Base-by-base conservation (phyloP, 2,888 invertebrate species). In the Trilocha varians region DNA sequence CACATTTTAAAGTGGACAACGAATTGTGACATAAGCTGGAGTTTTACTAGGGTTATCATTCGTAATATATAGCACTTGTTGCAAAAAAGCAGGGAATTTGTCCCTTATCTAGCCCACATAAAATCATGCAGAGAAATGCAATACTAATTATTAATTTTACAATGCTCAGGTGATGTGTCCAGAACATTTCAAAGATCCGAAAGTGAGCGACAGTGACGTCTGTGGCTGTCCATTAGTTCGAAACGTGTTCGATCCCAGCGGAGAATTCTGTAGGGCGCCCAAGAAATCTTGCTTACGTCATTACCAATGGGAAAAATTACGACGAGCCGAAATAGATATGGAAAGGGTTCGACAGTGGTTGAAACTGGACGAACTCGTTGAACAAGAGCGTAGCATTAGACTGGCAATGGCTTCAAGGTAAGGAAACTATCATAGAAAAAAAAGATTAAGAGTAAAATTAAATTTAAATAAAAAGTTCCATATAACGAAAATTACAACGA, bases 141-240 rank as follows among this genome's bases (percentile, higher is more conserved):
- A 18, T 18, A 18, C 8, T 5, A 18, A 18, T 3, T 4, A 13
- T 14, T 25, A 25, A 15, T 4, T 37, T n/a, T n/a, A n/a, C n/a
- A n/a, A n/a, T n/a, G 15, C 5, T 11, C 55, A 86, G 87, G 87
- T 99, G 0, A 88, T 99, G 52, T 99, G 99, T 65, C 98, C 99
- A 0, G 99, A 99, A 65, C 99, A 99, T 74, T 95, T 94, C 60
- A 98, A 98, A 72, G 96, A 97, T 59, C 92, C 95, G 0, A 96
- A 96, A 80, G 91, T 95, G n/a, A 88, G 87, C 35, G 95, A 95
- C 53, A 87, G 90, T 1, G 95, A 95, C 70, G 96, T 98, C 0
- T 99, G 99, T 67, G 98, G 98, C 0, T 97, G 95, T 67, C 98
- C 98, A 0, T 77, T 98, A 1, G 93, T 95, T 0, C 90, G 89